Evolutionary conservation across 2,888 invertebrate genomes (phyloP), one percentile per base, ranked within the genome.

Genomic region (Pterobdella sp.): DNA sequence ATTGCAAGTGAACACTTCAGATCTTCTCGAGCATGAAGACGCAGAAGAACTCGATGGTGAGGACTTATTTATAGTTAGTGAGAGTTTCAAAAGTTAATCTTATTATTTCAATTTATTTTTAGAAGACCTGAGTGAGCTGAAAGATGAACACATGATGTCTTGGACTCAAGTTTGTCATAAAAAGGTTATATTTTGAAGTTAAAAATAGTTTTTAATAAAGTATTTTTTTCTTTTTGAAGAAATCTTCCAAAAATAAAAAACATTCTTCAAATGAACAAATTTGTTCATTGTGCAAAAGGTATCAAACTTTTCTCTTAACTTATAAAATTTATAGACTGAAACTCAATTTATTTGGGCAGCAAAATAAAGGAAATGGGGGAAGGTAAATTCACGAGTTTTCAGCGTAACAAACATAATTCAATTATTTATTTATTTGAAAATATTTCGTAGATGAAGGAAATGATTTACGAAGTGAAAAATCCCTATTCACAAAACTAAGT

Each of bases 111-210:
- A 42, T 22, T 42, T 22, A 42, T 42, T 42, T 42, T 42, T 22
- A 56, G 60, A 56, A n/a, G 60, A 56, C 60, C 10, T 56, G n/a
- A 56, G n/a, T n/a, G 60, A 56, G 26, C 60, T 56, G 60, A 56
- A 56, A 26, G 26, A 56, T 22, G 60, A 56, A n/a, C 18, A 56
- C 60, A 56, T 56, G 7, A 22, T 22, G 60, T 56, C 26, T 56
- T n/a, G 60, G 60, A 3, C 3, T 4, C 60, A 56, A 18, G n/a
- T n/a, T 56, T 56, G 4, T 26, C 60, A 56, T 26, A 56, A 56
- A 3, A 4, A 42, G 49, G 49, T 42, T 42, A 7, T 42, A 14
- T 22, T 22, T 14, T 42, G 49, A 42, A n/a, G n/a, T n/a, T n/a
- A n/a, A n/a, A n/a, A n/a, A n/a, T n/a, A n/a, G n/a, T n/a, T n/a